Evolutionary conservation across 2,113 vertebrate genomes (phyloP).

Genomic region (Polypterus senegalus): DNA sequence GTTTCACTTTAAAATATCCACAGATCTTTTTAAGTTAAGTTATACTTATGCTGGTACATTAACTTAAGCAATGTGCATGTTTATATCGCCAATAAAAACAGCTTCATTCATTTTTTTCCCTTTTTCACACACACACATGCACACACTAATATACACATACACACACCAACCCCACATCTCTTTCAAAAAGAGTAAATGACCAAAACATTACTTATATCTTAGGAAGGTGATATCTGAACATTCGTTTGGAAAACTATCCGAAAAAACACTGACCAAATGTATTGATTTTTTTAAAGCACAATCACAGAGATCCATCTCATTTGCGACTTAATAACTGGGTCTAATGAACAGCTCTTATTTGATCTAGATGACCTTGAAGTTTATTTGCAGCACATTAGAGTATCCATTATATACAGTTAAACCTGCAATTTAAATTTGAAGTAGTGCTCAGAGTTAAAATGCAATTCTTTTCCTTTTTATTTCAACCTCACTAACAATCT

Average conservation of each 20-base stretch:
- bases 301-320: slow-evolving; percentile 69
- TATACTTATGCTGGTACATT: no score
- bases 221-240: no score
- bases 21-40: no score
- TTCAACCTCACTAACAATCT: neutral
- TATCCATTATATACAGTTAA: slow-evolving; percentile 4
- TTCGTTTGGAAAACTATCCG: slow-evolving; percentile 44
- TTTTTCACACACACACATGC: neutral
- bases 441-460: slow-evolving; percentile 16
- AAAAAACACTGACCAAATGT: slow-evolving; percentile 63
- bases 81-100: no score
- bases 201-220: no score
- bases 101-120: no score
- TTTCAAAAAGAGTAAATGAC: no score
- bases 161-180: no score
- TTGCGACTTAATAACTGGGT: slow-evolving; percentile 70
- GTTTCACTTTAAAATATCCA: no score
- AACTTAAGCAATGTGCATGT: no score
- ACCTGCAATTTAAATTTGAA: slow-evolving; percentile 1
- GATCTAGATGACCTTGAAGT: slow-evolving; percentile 73
- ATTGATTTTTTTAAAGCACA: slow-evolving; percentile 73
- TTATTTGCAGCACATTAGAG: slow-evolving; percentile 6
- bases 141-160: neutral
- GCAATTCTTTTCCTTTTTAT: neutral
- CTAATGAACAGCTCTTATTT: slow-evolving; percentile 63